Base-by-base conservation (phyloP, 1,140 invertebrate species). In the Hyles vespertilio region DNA sequence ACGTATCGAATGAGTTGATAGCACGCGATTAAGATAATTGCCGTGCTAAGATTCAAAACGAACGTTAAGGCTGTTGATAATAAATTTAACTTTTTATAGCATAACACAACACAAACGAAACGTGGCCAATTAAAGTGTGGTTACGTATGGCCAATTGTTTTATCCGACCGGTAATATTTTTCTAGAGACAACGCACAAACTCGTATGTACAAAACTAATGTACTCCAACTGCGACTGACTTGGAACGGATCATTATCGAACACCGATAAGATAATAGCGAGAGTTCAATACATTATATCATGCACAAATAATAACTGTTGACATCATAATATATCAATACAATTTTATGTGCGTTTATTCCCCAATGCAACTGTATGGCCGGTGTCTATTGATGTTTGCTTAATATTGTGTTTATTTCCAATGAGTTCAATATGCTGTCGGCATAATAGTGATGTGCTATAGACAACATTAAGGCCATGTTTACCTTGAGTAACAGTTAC, bases 261-360 rank as follows among this genome's bases (percentile, higher is more conserved):
- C 46, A 57, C 51, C 66, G 79, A 87, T 87, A 87, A 87, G 81
- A 85, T 85, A 84, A 68, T 57, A 63, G 48, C 47, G 61, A 63
- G 69, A 77, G 78, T 85, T 82, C 79, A 87, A 84, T 82, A 82
- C 74, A 77, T 79, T 74, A 61, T 69, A 70, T 69, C 64, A 64
- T 56, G 45, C 10, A 53, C 63, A 70, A 67, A 67, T 60, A 67
- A 56, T 40, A 51, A 54, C 44, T 47, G 54, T 33, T 32, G 44
- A 33, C 44, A 40, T 40, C 50, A 51, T 43, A 54, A 40, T 40
- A 40, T 40, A 40, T 22, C 22, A 40, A 40, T 33, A 40, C 36
- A 64, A 22, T 22, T 22, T 22, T 22, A 22, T 22, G 22, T 51
- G 44, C 61, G 47, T 59, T 47, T 68, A 59, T 53, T 56, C 60